Conservation (phyloP, 2,797 vertebrate species). For the Acanthis flammea region DNA sequence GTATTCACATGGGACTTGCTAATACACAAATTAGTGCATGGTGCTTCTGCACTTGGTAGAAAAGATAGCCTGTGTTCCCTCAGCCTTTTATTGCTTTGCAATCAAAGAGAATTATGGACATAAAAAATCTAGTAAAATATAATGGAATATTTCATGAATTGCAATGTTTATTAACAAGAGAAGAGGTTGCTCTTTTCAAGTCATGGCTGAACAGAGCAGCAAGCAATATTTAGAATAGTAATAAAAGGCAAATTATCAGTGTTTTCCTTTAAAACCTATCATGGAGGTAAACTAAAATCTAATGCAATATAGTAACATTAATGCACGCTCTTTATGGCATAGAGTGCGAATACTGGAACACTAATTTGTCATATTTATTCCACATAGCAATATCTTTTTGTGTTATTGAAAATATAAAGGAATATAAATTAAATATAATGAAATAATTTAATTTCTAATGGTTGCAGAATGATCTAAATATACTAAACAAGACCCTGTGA, state of each 20-base stretch:
- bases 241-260: slow-evolving; percentile 29
- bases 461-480: slow-evolving; percentile 65
- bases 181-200: background rate
- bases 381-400: slow-evolving; percentile 43
- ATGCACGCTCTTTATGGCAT: background rate
- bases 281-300: slow-evolving; percentile 45
- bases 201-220: background rate
- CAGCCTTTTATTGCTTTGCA: slow-evolving; percentile 57
- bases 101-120: slow-evolving; percentile 51
- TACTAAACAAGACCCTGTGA: slow-evolving; percentile 25
- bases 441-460: slow-evolving; percentile 65
- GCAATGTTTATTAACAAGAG: background rate
- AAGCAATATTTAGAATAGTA: slow-evolving; percentile 14
- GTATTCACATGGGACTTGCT: slow-evolving; percentile 72
- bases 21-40: slow-evolving; percentile 73
- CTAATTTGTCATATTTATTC: slow-evolving; percentile 49
- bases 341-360: background rate
- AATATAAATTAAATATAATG: slow-evolving; percentile 58
- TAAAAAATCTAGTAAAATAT: slow-evolving; percentile 71
- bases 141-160: slow-evolving; percentile 55
- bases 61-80: slow-evolving; percentile 52
- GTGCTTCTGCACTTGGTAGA: slow-evolving; percentile 68
- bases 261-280: slow-evolving; percentile 15
- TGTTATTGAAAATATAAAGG: slow-evolving; percentile 42
- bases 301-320: slow-evolving; percentile 11